These are phyloP conservation scores for Octomys mimax DNA, from an alignment of 2,797 vertebrate genomes.

Conservation along the genomic window DNA sequence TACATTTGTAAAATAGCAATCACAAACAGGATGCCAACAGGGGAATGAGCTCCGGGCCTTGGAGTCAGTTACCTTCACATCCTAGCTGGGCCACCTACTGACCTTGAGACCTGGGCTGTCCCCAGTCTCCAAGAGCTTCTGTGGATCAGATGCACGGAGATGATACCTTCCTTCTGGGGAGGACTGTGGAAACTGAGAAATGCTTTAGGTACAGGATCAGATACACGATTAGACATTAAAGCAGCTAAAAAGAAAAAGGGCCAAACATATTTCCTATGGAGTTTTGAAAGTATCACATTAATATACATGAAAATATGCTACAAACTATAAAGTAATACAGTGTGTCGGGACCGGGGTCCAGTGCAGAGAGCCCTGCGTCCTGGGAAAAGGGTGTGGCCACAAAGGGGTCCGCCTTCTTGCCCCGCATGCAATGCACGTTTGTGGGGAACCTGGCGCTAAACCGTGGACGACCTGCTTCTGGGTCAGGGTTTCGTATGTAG, in stretches of 20 bases:
- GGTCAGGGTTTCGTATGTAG: no score
- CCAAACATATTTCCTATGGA: neutral
- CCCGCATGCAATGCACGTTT: no score
- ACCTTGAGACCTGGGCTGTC: no score
- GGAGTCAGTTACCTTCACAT: neutral
- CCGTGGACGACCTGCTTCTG: no score
- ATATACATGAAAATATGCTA: neutral
- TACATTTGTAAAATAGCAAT: neutral
- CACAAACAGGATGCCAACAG: neutral
- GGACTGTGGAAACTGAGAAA: neutral
- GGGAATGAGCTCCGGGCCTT: neutral
- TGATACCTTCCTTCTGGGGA: neutral
- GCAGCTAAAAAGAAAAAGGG: neutral
- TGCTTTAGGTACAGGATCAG: accelerated
- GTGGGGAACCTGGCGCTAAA: no score
- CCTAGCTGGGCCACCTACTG: neutral
- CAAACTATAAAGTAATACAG: neutral
- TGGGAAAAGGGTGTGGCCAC: no score
- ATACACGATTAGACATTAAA: neutral
- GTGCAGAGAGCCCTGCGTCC: no score
- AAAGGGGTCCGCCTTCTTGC: no score
- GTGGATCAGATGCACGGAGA: neutral
- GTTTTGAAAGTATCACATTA: slow-evolving; percentile 25
- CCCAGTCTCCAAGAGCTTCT: neutral
- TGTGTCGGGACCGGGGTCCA: no score